phyloP scores from a whole-genome alignment of 2,888 invertebrate genomes.

The Yponomeuta evonymella region DNA sequence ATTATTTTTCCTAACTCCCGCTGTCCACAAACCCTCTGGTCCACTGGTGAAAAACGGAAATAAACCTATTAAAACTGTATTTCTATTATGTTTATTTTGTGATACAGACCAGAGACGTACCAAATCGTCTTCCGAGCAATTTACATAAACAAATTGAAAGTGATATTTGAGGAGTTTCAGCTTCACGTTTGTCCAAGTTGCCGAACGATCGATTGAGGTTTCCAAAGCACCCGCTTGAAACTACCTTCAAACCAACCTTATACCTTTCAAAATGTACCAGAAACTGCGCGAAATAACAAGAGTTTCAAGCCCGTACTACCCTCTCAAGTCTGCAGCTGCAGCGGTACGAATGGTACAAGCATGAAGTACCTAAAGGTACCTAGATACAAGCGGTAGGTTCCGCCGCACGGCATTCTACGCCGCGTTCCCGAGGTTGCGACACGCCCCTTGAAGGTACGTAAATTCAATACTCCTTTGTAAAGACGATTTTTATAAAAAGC shows the following conservation, averaged over 20 bases:
- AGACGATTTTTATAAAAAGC: neutral
- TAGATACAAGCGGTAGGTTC: slow-evolving; percentile 4
- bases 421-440: slow-evolving; percentile 41
- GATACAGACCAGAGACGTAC: neutral
- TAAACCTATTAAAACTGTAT: neutral
- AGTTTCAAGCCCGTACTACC: neutral
- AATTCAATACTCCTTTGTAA: neutral
- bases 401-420: slow-evolving; percentile 57
- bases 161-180: neutral
- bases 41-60: too few species aligned
- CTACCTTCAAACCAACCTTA: neutral
- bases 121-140: neutral
- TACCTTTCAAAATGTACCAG: neutral
- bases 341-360: slow-evolving; percentile 18
- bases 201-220: neutral
- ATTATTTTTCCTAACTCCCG: too few species aligned
- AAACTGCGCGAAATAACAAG: neutral
- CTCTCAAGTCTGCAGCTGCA: slow-evolving; percentile 45
- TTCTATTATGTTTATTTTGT: neutral
- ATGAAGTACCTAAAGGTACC: slow-evolving; percentile 7
- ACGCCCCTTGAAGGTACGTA: slow-evolving; percentile 35
- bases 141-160: slow-evolving; percentile 2
- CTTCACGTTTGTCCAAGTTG: neutral
- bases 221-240: neutral
- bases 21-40: too few species aligned